Base-by-base conservation (phyloP, 37 sponge, comb jelly and placozoan genomes). In the Halisarca cf. caerulea region DNA sequence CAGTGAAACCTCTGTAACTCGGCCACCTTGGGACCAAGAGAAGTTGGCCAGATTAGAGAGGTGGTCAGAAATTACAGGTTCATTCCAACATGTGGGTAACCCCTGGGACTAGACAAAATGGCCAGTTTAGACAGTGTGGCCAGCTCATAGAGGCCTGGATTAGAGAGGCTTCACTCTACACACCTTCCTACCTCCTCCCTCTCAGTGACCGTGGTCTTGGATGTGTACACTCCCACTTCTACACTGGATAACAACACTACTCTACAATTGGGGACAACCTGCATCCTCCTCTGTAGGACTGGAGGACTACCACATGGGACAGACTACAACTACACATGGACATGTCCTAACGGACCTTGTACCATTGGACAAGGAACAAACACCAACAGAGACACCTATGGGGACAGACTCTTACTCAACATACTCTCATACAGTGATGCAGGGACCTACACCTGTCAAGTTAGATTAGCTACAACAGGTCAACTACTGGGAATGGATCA, bases 271-370 rank as follows among this genome's bases (percentile, higher is more conserved):
- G 77, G 77, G 45, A 44, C 77, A 74, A 74, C 77, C 41, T 20
- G 36, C 24, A 37, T 74, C 77, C 45, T 74, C 18, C n/a, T 74
- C 45, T 40, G 45, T 43, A 74, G 77, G 45, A 37, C 42, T n/a
- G 77, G 42, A 24, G 77, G 77, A 74, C 17, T 74, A 40, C 41
- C 77, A n/a, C 25, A 39, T 40, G 77, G 77, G 36, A 74, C 77
- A 74, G 38, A 74, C 24, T 25, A 25, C 41, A 74, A 36, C 41
- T 74, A 74, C 77, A 74, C 77, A 40, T 74, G 77, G 77, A 74
- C 77, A 20, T 74, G 77, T 41, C 77, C 77, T 44, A 74, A 74
- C 24, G 77, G 77, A 74, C 77, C 45, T 4, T 74, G 77, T 74
- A 25, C 38, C 24, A 25, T 74, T 37, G 77, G 77, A 74, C 41